A percentile compares a stretch with the other conserved stretches of the same genome.
phyloP scores from a whole-genome alignment of 2,113 vertebrate species.

The Labeo catla region DNA sequence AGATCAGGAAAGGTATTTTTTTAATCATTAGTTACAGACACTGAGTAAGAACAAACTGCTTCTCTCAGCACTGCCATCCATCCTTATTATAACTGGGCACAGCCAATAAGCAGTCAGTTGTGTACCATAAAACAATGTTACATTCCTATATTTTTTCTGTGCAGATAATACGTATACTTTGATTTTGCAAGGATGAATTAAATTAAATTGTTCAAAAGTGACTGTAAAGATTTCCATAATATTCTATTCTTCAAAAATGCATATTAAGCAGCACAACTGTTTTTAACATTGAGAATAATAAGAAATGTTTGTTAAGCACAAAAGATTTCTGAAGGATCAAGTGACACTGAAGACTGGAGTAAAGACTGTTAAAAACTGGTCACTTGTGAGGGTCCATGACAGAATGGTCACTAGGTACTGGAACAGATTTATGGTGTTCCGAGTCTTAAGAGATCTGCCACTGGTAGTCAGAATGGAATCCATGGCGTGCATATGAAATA shows the following conservation, averaged over 20 bases:
- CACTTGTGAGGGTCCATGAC: neutral
- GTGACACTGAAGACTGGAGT: neutral
- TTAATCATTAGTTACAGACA: constrained; percentile 26
- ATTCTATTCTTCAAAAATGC: neutral
- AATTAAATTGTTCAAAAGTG: neutral
- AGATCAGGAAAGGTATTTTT: constrained; percentile 22
- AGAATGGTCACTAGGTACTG: neutral
- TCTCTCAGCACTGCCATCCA: constrained; percentile 22
- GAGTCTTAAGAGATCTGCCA: neutral
- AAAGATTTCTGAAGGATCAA: neutral
- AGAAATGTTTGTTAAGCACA: neutral
- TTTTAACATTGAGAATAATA: neutral
- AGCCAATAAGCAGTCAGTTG: neutral
- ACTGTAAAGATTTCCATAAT: neutral
- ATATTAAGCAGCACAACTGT: neutral
- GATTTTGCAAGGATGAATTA: neutral
- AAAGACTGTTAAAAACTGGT: neutral
- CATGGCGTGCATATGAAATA: constrained; percentile 9
- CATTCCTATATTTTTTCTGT: neutral
- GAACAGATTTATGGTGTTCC: neutral
- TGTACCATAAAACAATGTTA: neutral
- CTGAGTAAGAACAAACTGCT: constrained; percentile 9
- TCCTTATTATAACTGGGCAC: constrained; percentile 33
- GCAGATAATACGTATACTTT: neutral
- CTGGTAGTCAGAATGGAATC: neutral